Evolutionary conservation across 1,140 invertebrate species (phyloP), one percentile per base, ranked within the genome.

Genomic region (Orius insidiosus): DNA sequence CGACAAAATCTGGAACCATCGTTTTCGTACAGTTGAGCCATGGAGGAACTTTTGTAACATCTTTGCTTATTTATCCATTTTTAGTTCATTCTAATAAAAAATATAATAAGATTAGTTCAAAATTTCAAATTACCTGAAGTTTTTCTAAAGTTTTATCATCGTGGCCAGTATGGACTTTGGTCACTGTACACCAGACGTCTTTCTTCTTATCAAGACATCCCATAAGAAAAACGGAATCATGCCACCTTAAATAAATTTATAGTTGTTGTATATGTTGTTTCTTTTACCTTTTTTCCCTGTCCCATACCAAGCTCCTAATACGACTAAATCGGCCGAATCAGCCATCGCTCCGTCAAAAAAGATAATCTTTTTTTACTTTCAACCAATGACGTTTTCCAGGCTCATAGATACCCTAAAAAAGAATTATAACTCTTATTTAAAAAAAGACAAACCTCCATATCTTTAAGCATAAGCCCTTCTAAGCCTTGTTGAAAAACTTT

Each of bases 321-420:
- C 87, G 7, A 93, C 80, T 52, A 95, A 71, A 71, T 94, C 90
- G 46, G 87, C 88, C 9, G 75, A 80, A 64, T 95, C 90, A 2
- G 89, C 88, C 83, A 94, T 93, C n/a, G 79, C 79, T 24, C 88
- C 89, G 49, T 75, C 79, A 60, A 80, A 78, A n/a, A 11, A 94
- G 66, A 62, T 95, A 94, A 62, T 94, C 89, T 62, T 92, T 93
- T 60, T 95, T 95, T 32, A 95, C 78, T 69, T 95, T 95, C 36
- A 94, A 59, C 90, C 89, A 94, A 61, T 90, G 86, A 15, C 89
- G 68, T 60, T 93, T 94, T 1, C 89, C 89, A 1, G 89, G 89
- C 58, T 93, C 85, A 64, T 94, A 94, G 44, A 73, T 75, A 56
- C 85, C 76, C 66, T 83, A 61, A 36, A 61, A 15, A 42, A 6